Evolutionary conservation across 1,140 invertebrate genomes (phyloP).

Genomic region (Scaptodrosophila lebanonensis): DNA sequence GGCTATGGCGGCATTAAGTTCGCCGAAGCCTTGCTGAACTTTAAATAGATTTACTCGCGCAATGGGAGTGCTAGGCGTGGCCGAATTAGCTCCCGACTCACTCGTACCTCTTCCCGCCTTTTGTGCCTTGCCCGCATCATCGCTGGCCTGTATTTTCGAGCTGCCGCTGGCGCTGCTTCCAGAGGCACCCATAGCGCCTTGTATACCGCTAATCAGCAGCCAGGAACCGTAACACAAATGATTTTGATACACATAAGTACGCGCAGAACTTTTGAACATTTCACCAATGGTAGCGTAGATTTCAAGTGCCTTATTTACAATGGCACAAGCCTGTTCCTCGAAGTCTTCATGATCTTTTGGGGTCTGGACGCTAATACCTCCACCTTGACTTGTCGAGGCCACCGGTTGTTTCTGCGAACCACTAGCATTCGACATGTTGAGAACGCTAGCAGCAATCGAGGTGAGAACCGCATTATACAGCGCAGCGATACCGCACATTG

Average conservation of each 20-base stretch:
- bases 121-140: conserved; percentile 11
- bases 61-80: conserved; percentile 59
- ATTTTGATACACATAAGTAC: conserved; percentile 92
- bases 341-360: conserved; percentile 63
- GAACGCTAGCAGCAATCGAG: conserved; percentile 80
- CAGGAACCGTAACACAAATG: conserved; percentile 91
- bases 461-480: conserved; percentile 87
- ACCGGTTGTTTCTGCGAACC: conserved; percentile 55
- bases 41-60: conserved; percentile 76
- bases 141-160: conserved; percentile 13
- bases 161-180: conserved; percentile 37
- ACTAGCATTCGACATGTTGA: conserved; percentile 69
- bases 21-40: conserved; percentile 87
- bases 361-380: conserved; percentile 3
- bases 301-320: conserved; percentile 84
- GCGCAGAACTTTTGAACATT: conserved; percentile 88
- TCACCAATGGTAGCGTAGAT: conserved; percentile 89
- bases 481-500: conserved; percentile 85
- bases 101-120: background rate
- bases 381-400: conserved; percentile 11
- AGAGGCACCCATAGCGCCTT: conserved; percentile 80
- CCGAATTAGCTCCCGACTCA: too few relatives aligned
- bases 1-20: conserved; percentile 88
- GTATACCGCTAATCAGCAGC: conserved; percentile 91
- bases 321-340: conserved; percentile 64